Evolutionary conservation across 1,140 invertebrate genomes (phyloP), one percentile per base, ranked within the genome.

Genomic region (Bombus waltoni): DNA sequence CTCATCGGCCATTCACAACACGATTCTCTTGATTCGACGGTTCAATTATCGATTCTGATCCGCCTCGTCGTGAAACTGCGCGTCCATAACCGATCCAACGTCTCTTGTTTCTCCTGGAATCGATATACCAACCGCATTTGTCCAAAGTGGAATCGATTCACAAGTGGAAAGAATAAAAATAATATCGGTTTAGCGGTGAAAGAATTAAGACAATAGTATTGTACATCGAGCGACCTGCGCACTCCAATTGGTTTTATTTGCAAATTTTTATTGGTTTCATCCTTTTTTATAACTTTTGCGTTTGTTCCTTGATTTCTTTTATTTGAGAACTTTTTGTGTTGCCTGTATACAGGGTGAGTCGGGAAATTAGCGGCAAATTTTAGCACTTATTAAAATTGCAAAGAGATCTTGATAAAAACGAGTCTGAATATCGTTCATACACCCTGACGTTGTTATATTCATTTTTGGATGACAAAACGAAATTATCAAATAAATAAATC

Each of bases 21-120:
- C 59, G 72, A 76, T 75, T 47, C 81, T 59, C 59, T 73, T 32
- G 72, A 66, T 74, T 83, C 81, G n/a, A 66, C n/a, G 72, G 59
- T 65, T 66, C 62, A 47, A 53, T 68, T 76, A 76, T 68, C 73
- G 73, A 38, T 53, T 22, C 44, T 35, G 32, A 75, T 68, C n/a
- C 18, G 15, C 25, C 59, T 28, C 25, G 11, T 18, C 53, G 25
- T 25, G 25, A 59, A 76, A 13, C 72, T 74, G 40, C 70, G 40
- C 70, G 38, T 13, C 9, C 32, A 40, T 42, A 40, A 81, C 53
- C 66, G 28, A 70, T 47, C n/a, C 40, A 73, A 44, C 40, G 71
- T 15, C 10, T 13, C 25, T 44, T 28, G 40, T 40, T 40, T 25
- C 22, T 28, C n/a, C 18, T 38, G 25, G 3, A 25, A 5, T 11